Evolutionary conservation across 1,140 invertebrate species (phyloP), one percentile per base, ranked within the genome.

Genomic region (Lerema accius): DNA sequence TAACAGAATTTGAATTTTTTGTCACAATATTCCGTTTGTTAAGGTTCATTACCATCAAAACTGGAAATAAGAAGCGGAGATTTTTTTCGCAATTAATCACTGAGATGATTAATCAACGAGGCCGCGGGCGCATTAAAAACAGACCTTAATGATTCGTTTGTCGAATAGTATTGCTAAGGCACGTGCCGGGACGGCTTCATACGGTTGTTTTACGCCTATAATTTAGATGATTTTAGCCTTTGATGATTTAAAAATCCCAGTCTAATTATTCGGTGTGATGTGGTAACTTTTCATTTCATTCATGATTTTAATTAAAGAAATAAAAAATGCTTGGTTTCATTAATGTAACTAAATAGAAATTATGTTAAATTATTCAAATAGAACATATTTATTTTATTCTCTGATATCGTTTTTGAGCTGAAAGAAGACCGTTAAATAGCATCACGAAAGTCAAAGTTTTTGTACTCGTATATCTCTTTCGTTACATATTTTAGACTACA

Each of bases 61-160:
- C 7, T 32, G 28, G 11, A n/a, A 53, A 40, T 7, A 32, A 49
- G 35, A 55, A 55, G 0, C 50, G 50, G 17, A 13, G 4, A 35
- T 51, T 42, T 43, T 55, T 42, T 10, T 32, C 4, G 63, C 76
- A 76, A 80, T 80, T 84, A 83, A 84, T 86, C 78, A 81, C 72
- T 39, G 68, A 72, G 76, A 88, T 82, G 82, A 86, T 84, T 86
- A 88, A 86, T 86, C 76, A 84, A 78, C 55, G 59, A 63, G 71
- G 78, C 78, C 77, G 71, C 74, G 65, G 74, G 73, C 70, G 68
- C 67, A 80, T 78, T 83, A 81, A 68, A 78, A 86, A 65, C 73
- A 69, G 76, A 75, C 71, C 80, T 82, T 82, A 86, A 86, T 85
- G 83, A 84, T 84, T 69, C 79, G 74, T 78, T 80, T 80, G 80